phyloP scores from a whole-genome alignment of 2,113 vertebrate species.

The Equus przewalskii region DNA sequence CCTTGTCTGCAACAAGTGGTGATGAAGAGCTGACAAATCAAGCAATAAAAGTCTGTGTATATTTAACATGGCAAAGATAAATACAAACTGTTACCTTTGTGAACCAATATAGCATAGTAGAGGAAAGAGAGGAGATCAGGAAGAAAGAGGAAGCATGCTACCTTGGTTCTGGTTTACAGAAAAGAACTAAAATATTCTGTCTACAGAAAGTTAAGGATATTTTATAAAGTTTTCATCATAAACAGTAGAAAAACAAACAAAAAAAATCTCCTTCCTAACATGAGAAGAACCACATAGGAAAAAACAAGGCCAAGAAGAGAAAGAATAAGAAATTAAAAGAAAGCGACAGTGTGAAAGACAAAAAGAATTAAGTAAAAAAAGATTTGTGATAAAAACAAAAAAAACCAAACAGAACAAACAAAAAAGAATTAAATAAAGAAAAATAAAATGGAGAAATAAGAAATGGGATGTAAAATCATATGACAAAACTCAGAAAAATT shows the following conservation, averaged over 20 bases:
- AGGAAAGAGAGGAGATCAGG: neutral
- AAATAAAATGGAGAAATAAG: neutral
- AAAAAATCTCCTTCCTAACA: neutral
- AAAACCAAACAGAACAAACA: too few relatives aligned
- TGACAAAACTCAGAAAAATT: neutral
- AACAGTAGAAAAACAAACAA: neutral
- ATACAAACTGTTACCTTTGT: neutral
- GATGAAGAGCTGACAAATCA: neutral
- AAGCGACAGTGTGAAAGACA: neutral
- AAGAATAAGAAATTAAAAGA: neutral
- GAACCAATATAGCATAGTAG: neutral
- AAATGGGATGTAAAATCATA: neutral
- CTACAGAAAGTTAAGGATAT: neutral
- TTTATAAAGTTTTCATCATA: neutral
- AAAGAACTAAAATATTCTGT: neutral
- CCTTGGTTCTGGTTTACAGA: neutral
- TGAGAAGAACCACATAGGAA: neutral
- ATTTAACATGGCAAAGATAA: neutral
- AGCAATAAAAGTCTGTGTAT: neutral
- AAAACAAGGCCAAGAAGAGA: neutral
- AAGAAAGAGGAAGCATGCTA: too few relatives aligned
- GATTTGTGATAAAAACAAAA: too few relatives aligned
- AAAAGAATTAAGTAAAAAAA: neutral
- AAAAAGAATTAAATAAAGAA: neutral
- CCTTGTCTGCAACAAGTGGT: neutral